Base-by-base conservation (phyloP, 2,888 invertebrate species). In the Poecilobothrus nobilitatus region DNA sequence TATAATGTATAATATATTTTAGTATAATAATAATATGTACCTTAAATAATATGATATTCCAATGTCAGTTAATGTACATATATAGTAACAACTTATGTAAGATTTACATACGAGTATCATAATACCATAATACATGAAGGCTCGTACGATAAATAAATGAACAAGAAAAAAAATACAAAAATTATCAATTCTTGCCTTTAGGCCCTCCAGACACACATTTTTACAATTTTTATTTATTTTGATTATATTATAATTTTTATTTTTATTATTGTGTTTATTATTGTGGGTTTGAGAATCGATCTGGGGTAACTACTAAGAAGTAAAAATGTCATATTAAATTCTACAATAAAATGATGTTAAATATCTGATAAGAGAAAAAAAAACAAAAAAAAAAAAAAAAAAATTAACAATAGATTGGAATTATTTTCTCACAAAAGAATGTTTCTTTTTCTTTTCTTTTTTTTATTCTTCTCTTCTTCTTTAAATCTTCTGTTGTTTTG, bases 301-400 rank as follows among this genome's bases (percentile, higher is more conserved):
- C 53, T n/a, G 53, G n/a, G n/a, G 53, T 53, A n/a, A 53, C 12
- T 53, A 27, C 27, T 27, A 27, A 4, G 27, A 27, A 27, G 27
- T 27, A 27, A 27, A 53, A 53, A 53, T 53, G 53, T 53, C 53
- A n/a, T 53, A 53, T 53, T 53, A 53, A 53, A 53, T 53, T 53
- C 15, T 53, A n/a, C n/a, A 53, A 53, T 53, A 53, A 53, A 53
- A 53, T 53, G 53, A 53, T 53, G 53, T 53, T 53, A 53, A 53
- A 53, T 53, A 18, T 18, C 53, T 53, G 53, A 53, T 53, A 53
- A 53, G 6, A 53, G 18, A 18, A n/a, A n/a, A n/a, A 37, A 8
- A 10, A 1, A 53, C 53, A 53, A 53, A 12, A 53, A 12, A 10
- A 44, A 15, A 34, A 1, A 53, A 8, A 53, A 53, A 12, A 53